Conservation (phyloP, 2,797 vertebrate species). For the Monodelphis domestica region DNA sequence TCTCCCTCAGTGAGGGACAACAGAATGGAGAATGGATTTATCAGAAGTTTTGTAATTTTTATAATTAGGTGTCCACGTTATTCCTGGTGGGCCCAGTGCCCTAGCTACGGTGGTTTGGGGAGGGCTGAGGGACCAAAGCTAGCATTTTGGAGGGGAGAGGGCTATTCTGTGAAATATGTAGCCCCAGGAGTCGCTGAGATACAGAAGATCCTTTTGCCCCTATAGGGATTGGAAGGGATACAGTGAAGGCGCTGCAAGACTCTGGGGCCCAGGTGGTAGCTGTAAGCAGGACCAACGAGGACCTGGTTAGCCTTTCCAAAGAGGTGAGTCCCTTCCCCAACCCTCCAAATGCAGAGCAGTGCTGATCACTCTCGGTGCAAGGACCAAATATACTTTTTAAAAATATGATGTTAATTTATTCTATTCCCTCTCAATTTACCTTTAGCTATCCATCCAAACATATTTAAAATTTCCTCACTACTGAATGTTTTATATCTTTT, state of each 20-base stretch:
- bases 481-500: too few relatives aligned
- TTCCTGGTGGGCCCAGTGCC: background rate
- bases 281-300: constrained; percentile 85
- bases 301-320: constrained; percentile 86
- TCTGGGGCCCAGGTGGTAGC: constrained; percentile 88
- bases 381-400: background rate
- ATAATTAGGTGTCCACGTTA: background rate
- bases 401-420: too few relatives aligned
- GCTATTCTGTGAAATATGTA: background rate
- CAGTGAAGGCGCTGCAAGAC: constrained; percentile 85
- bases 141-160: background rate
- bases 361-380: background rate
- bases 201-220: background rate
- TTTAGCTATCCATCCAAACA: too few relatives aligned
- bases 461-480: too few relatives aligned
- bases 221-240: constrained; percentile 89
- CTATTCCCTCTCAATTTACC: too few relatives aligned
- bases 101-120: background rate
- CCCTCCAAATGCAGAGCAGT: background rate
- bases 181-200: background rate
- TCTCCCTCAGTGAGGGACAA: background rate
- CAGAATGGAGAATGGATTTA: background rate
- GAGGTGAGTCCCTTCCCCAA: constrained; percentile 83
- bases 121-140: background rate
- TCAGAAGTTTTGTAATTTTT: too few relatives aligned